A percentile compares a stretch with the other conserved stretches of the same genome.
Evolutionary conservation across 2,888 invertebrate species (phyloP).

Genomic region (Cephus spinipes): DNA sequence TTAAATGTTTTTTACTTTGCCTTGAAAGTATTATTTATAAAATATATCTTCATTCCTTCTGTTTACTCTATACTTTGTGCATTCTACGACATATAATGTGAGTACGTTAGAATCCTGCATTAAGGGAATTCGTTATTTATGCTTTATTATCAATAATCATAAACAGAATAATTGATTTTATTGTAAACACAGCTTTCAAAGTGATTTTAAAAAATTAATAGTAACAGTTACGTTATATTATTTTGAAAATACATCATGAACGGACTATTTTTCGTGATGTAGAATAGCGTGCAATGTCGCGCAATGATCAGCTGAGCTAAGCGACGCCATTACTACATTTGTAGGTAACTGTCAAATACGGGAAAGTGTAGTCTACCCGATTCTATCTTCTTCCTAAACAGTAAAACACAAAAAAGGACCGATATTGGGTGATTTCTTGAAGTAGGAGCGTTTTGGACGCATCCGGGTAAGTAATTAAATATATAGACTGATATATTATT

Average conservation of each 20-base stretch:
- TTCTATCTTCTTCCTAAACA: constrained; percentile 40
- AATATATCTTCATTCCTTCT: not conserved
- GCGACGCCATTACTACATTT: constrained; percentile 54
- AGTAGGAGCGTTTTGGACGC: constrained; percentile 59
- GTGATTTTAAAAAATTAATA: not conserved
- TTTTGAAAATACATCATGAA: not conserved
- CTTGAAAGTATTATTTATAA: not conserved
- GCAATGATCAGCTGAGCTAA: constrained; percentile 51
- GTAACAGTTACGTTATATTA: not conserved
- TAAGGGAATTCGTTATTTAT: not conserved
- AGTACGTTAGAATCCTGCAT: not conserved
- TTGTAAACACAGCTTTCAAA: not conserved
- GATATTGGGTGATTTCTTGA: constrained; percentile 56
- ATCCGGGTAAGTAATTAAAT: constrained; percentile 57
- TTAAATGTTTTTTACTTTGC: not conserved
- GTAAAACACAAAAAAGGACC: constrained; percentile 43
- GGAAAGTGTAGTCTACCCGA: constrained; percentile 29
- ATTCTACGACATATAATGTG: not conserved
- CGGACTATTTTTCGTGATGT: constrained; percentile 39
- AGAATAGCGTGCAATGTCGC: constrained; percentile 14
- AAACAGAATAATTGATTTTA: not conserved
- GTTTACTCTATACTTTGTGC: not conserved
- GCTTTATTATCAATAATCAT: not conserved
- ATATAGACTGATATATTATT: not conserved
- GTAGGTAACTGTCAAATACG: constrained; percentile 53